These are phyloP conservation scores for Todiramphus saurophagus DNA, from an alignment of 2,113 vertebrate genomes.

Conservation along the genomic window DNA sequence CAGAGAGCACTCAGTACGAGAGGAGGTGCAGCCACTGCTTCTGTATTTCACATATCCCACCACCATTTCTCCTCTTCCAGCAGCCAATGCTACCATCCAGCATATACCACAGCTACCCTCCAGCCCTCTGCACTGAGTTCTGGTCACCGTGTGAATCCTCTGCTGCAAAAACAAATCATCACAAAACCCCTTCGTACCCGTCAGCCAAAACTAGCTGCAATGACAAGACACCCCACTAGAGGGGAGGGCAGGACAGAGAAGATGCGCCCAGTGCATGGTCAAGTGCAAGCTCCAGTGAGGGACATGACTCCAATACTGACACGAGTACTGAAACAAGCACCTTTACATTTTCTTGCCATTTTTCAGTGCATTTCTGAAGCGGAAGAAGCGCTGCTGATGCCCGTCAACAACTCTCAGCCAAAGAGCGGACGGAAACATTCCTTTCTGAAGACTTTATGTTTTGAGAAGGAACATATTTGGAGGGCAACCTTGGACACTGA, in stretches of 20 bases:
- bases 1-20: not conserved
- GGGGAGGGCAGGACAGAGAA: conserved; percentile 58
- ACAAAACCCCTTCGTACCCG: rapidly evolving
- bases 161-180: not conserved
- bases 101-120: not conserved
- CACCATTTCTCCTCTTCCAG: not conserved
- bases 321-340: too few relatives aligned
- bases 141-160: rapidly evolving
- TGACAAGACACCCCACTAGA: conserved; percentile 35
- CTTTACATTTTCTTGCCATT: not conserved
- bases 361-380: not conserved
- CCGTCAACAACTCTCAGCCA: not conserved
- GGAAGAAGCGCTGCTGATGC: not conserved
- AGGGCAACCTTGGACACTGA: not conserved
- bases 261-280: not conserved
- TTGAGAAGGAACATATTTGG: not conserved
- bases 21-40: not conserved
- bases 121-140: not conserved
- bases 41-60: not conserved
- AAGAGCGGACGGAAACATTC: not conserved
- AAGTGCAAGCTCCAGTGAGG: not conserved
- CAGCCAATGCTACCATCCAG: not conserved
- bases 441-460: not conserved
- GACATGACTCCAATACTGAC: rapidly evolving
- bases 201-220: not conserved